These are phyloP conservation scores for Pheosia gnoma DNA, from an alignment of 2,888 invertebrate species.

Conservation along the genomic window DNA sequence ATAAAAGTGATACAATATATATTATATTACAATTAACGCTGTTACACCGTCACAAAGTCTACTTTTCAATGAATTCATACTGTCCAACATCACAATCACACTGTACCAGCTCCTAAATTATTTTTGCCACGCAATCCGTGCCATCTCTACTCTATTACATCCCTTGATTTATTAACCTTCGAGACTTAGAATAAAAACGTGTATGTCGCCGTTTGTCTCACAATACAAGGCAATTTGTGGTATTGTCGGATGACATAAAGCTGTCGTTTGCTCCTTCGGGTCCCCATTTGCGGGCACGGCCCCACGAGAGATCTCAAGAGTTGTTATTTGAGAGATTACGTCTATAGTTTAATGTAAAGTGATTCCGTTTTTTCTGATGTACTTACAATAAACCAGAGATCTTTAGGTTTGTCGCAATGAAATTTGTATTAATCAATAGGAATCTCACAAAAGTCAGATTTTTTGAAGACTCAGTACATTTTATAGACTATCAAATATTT, in stretches of 20 bases:
- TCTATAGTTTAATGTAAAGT: conserved; percentile 65
- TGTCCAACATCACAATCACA: not conserved
- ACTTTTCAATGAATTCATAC: not conserved
- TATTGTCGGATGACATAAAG: conserved; percentile 67
- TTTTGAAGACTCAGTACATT: no score
- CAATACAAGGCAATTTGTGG: conserved; percentile 58
- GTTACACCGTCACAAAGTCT: not conserved
- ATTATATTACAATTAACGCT: no score
- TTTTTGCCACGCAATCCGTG: not conserved
- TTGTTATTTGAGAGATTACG: conserved; percentile 67
- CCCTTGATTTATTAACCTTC: conserved; percentile 4
- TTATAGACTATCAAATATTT: no score
- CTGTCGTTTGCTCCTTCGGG: conserved; percentile 50
- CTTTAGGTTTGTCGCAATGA: conserved; percentile 34
- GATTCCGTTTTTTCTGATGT: conserved; percentile 58
- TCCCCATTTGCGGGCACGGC: conserved; percentile 49
- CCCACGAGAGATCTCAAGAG: conserved; percentile 52
- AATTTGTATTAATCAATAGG: conserved; percentile 23
- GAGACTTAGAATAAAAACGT: conserved; percentile 4
- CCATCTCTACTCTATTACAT: not conserved
- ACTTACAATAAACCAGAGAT: conserved; percentile 34
- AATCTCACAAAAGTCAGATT: no score
- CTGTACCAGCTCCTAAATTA: not conserved
- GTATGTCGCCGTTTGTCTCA: conserved; percentile 22
- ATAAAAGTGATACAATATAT: no score